phyloP scores from a whole-genome alignment of 2,797 vertebrate genomes.

The Chaunax sp. region DNA sequence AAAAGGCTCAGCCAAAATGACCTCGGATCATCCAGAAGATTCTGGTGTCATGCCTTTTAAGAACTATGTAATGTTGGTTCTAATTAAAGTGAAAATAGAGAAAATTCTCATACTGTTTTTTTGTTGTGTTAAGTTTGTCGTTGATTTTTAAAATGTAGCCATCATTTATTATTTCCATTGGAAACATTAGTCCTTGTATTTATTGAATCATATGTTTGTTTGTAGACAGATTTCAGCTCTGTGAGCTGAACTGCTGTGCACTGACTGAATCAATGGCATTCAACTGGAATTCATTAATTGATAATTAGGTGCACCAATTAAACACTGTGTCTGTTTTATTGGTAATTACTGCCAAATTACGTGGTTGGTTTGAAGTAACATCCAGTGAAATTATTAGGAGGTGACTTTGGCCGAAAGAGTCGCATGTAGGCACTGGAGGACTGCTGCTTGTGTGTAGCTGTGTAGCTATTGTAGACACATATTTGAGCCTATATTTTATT shows the following conservation, averaged over 20 bases:
- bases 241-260: neutral
- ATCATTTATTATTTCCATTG: too few species aligned
- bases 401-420: neutral
- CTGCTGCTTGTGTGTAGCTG: neutral
- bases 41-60: neutral
- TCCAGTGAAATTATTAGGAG: neutral
- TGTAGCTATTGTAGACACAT: neutral
- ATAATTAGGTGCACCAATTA: neutral
- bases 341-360: neutral
- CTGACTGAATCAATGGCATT: neutral
- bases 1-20: too few species aligned
- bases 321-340: neutral
- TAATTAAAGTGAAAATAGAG: neutral
- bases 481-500: slow-evolving; percentile 12
- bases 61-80: neutral
- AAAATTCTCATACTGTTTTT: neutral
- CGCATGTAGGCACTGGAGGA: neutral
- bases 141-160: too few species aligned
- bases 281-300: neutral
- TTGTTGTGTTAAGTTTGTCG: neutral
- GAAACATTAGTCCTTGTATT: neutral
- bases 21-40: too few species aligned
- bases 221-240: neutral
- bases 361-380: neutral
- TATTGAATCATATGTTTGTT: neutral